These are phyloP conservation scores for Blera fallax DNA, from an alignment of 2,888 invertebrate genomes.

Conservation along the genomic window DNA sequence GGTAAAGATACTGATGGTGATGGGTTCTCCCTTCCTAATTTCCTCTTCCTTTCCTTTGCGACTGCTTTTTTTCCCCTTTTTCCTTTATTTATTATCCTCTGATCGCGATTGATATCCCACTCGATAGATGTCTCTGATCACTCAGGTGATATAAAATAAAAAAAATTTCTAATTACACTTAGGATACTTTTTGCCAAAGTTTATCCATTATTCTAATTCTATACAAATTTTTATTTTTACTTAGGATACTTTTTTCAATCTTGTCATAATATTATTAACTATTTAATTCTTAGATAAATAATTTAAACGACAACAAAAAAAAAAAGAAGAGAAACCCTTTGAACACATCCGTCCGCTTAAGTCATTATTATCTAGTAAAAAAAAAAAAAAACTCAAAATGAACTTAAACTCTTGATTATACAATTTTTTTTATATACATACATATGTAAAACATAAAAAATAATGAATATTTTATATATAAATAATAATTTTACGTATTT, in stretches of 20 bases:
- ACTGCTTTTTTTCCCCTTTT: not conserved
- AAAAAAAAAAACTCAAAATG: slow-evolving; percentile 21
- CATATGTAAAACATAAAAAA: not conserved
- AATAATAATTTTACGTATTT: slow-evolving; percentile 2
- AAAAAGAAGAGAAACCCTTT: slow-evolving; percentile 44
- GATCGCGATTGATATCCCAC: not conserved
- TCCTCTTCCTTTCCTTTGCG: not conserved
- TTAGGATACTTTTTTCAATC: slow-evolving; percentile 73
- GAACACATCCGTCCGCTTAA: slow-evolving; percentile 70
- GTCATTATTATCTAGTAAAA: slow-evolving; percentile 67
- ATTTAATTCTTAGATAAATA: slow-evolving; percentile 70
- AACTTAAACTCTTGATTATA: slow-evolving; percentile 12
- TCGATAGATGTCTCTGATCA: slow-evolving; percentile 11
- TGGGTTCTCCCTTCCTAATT: slow-evolving; percentile 36
- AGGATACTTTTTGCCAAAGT: slow-evolving; percentile 72
- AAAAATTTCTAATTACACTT: slow-evolving; percentile 43
- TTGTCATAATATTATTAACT: slow-evolving; percentile 75
- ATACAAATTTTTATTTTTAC: slow-evolving; percentile 49
- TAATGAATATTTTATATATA: not conserved
- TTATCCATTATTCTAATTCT: slow-evolving; percentile 64
- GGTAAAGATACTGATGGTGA: slow-evolving; percentile 53
- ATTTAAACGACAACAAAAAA: slow-evolving; percentile 39
- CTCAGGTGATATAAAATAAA: slow-evolving; percentile 34
- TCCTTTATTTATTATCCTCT: slow-evolving; percentile 23
- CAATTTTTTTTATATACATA: slow-evolving; percentile 13